Conservation (phyloP, 2,113 vertebrate genomes). For the Cisticola juncidis region DNA sequence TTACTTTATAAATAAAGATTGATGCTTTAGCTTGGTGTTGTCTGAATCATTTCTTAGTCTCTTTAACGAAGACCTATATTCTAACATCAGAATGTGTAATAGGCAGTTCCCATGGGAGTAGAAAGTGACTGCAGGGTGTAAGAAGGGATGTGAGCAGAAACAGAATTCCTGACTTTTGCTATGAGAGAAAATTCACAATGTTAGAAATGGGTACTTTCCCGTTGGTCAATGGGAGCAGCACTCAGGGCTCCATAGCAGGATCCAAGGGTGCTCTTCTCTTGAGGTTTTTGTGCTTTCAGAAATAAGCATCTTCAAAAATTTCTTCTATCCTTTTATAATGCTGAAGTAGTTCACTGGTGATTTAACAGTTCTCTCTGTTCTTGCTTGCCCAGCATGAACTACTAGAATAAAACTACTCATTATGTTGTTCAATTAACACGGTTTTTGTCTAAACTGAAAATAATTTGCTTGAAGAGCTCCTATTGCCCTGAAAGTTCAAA, state of each 20-base stretch:
- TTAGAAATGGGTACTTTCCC: not conserved
- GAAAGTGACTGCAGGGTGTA: not conserved
- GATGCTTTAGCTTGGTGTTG: not conserved
- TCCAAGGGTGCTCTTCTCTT: not conserved
- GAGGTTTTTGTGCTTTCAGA: not conserved
- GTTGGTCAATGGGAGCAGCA: not conserved
- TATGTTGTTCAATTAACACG: not conserved
- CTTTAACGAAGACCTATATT: not conserved
- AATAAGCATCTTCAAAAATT: not conserved
- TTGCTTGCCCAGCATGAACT: not conserved
- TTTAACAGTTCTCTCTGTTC: not conserved
- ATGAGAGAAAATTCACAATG: not conserved
- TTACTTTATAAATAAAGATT: slow-evolving; percentile 61
- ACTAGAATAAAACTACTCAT: not conserved
- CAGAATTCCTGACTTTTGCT: not conserved
- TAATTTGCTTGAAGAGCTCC: not conserved
- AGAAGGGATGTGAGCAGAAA: not conserved
- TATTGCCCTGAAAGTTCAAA: not conserved
- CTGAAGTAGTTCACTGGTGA: not conserved
- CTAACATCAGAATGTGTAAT: not conserved
- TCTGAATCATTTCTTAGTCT: not conserved
- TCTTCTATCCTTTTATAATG: not conserved
- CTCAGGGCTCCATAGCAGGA: not conserved
- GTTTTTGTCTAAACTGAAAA: not conserved
- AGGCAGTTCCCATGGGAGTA: not conserved